phyloP scores from a whole-genome alignment of 2,797 vertebrate genomes.

The Artibeus jamaicensis region DNA sequence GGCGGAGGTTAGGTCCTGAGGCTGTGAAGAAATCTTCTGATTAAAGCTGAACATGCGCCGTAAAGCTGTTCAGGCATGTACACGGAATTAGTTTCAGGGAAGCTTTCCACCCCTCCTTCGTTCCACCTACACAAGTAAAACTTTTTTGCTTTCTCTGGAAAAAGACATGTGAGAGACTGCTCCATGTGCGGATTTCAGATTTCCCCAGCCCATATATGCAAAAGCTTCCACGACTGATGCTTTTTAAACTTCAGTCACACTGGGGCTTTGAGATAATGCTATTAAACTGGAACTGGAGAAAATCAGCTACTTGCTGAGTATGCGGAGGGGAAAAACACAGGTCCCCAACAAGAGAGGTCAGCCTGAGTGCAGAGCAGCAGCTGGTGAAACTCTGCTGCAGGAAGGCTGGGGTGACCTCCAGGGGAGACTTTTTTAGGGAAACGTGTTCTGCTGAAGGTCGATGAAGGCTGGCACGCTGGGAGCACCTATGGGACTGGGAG shows the following conservation, averaged over 20 bases:
- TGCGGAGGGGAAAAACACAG: not conserved
- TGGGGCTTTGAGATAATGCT: not conserved
- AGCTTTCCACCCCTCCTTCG: not conserved
- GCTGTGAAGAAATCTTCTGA: conserved; percentile 10
- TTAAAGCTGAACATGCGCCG: not conserved
- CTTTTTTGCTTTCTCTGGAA: not conserved
- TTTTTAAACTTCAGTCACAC: not conserved
- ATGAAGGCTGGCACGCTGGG: not conserved
- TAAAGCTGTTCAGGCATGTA: not conserved
- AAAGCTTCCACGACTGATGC: not conserved
- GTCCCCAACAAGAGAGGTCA: not conserved
- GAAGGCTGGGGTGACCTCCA: not conserved
- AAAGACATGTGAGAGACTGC: not conserved
- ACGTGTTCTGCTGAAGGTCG: not conserved
- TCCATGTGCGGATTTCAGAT: not conserved
- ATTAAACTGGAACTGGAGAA: conserved; percentile 12
- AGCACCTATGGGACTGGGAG: rapidly evolving
- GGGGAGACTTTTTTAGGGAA: not conserved
- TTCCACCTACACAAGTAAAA: not conserved
- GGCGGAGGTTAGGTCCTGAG: not conserved
- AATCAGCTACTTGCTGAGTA: not conserved
- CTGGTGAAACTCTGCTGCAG: not conserved
- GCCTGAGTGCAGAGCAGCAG: not conserved
- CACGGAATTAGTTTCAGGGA: not conserved
- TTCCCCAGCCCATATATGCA: not conserved